Evolutionary conservation across 2,113 vertebrate species (phyloP), one percentile per base, ranked within the genome.

Genomic region (Elaphurus davidianus): DNA sequence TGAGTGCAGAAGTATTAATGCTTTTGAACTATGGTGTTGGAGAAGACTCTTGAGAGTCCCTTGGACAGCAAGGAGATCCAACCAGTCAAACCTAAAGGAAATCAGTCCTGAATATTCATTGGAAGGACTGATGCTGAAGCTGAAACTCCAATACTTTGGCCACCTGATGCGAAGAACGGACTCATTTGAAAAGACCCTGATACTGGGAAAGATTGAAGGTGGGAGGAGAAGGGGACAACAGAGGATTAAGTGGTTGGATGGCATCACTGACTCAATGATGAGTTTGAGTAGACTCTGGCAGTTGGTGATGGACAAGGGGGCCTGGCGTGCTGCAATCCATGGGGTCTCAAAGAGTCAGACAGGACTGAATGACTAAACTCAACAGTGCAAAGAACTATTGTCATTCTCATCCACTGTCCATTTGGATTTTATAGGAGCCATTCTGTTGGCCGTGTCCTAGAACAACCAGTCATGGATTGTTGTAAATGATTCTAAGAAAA

Each of bases 401-500:
- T 25, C 15, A 7, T 60, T 45, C 21, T 81, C 0, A 1, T 45
- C 25, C 40, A 9, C 33, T 60, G 16, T 54, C 19, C 8, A n/a
- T 33, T 23, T 50, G 17, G 16, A 85, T 57, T 81, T 90, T 76
- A 19, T 5, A 40, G 30, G 50, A 4, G 10, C 19, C 3, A 27
- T 57, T 43, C 6, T n/a, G 6, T 21, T 40, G 40, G 21, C 10
- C 3, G 0, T n/a, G 57, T 85, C 74, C 87, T 43, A 47, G 19
- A 12, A 23, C 17, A 71, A 28, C 79, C 4, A 36, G n/a, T 27
- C 27, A n/a, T 23, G 45, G 71, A 64, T 52, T 60, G 45, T 40
- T 64, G 25, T 27, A 27, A 82, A 81, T 54, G 59, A 71, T 21
- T 96, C 90, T 94, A 45, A 91, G 54, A 12, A 23, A 21, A 71